phyloP scores from a whole-genome alignment of 2,113 vertebrate genomes.

The Neotragus pygmaeus region DNA sequence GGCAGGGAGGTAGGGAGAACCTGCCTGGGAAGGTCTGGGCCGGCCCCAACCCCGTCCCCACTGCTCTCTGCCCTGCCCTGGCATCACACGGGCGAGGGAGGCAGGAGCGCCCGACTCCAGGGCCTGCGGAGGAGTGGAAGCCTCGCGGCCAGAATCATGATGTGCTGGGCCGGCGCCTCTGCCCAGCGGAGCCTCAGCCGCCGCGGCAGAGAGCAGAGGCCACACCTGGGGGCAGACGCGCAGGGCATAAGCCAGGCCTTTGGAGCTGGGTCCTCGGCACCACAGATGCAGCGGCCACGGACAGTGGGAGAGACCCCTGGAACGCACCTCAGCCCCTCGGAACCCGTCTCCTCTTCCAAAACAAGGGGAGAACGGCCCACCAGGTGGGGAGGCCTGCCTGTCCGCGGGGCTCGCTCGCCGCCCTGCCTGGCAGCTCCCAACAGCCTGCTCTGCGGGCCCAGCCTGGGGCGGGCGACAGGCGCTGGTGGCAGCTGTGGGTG shows the following conservation, averaged over 20 bases:
- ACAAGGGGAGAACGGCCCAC: not conserved
- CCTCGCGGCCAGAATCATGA: fast-evolving
- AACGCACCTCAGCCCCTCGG: too few relatives aligned
- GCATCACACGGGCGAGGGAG: not conserved
- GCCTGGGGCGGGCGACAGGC: fast-evolving
- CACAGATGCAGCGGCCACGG: fast-evolving
- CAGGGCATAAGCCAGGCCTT: not conserved
- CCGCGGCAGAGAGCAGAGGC: not conserved
- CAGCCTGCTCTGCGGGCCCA: too few relatives aligned
- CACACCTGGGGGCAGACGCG: not conserved
- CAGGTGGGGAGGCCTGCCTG: fast-evolving
- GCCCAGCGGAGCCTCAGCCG: not conserved
- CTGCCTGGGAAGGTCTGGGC: too few relatives aligned
- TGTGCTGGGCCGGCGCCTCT: fast-evolving
- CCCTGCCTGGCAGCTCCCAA: not conserved
- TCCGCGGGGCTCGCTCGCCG: fast-evolving
- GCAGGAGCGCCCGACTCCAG: not conserved
- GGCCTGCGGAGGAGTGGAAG: too few relatives aligned
- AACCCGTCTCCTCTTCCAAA: not conserved
- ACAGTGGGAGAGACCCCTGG: not conserved
- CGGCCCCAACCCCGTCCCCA: fast-evolving
- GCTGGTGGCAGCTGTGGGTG: fast-evolving
- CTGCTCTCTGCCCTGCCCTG: not conserved
- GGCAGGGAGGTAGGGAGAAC: fast-evolving
- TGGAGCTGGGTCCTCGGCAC: fast-evolving